Evolutionary conservation across 2,113 vertebrate species (phyloP), one percentile per base, ranked within the genome.

Genomic region (Plecturocebus donacophilus): DNA sequence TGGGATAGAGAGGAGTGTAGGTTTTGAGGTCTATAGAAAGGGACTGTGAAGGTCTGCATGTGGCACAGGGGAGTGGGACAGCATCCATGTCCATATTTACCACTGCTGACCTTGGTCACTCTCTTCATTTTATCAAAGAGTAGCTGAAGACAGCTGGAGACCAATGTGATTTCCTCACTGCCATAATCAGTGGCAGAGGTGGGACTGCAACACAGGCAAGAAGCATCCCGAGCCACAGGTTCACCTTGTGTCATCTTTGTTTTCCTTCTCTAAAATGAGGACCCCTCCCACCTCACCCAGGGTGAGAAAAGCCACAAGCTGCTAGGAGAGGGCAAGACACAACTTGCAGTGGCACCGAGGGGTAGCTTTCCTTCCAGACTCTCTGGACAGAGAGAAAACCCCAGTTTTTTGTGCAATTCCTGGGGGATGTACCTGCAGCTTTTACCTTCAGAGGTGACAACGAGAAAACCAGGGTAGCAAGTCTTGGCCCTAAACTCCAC

Each of bases 201-300:
- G 32, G 83, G 66, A 82, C 32, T n/a, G 23, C 82, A 92, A 80
- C 20, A 30, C 52, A 61, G 45, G 38, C 14, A 54, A 70, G 40
- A 92, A 90, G 64, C 2, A 8, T 8, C 45, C 11, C 4, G 70
- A 86, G 17, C 20, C 79, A 76, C 81, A 49, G 45, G 27, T 3
- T 73, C 45, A 90, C 35, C 6, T 61, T 6, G 8, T 19, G 47
- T 70, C 49, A 58, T 17, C 77, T 91, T 52, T 94, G 71, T 71
- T 94, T 61, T 83, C 25, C 38, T 66, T 71, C 56, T 97, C 75
- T 96, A 86, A 93, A 73, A 58, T 49, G 58, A 81, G 23, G 27
- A 64, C 13, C n/a, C 10, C 21, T 73, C 12, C 16, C 14, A 52
- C 3, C 3, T 27, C 8, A 30, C 21, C 10, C 49, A 38, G 71